A percentile compares a stretch with the other conserved stretches of the same genome.
Conservation (phyloP, 2,113 vertebrate genomes). For the Tragelaphus scriptus region DNA sequence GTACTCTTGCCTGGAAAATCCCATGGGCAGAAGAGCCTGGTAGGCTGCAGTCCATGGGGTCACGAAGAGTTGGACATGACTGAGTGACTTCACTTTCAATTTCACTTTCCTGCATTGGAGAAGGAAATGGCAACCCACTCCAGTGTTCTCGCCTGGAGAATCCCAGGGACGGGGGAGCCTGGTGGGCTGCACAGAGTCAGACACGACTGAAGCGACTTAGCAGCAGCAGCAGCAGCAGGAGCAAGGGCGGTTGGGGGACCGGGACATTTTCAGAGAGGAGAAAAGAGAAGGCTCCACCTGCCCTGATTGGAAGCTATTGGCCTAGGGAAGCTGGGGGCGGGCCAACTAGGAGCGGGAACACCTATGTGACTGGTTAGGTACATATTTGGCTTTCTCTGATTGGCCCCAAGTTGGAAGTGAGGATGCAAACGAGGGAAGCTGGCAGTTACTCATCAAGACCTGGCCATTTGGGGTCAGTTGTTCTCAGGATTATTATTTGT, state of each 20-base stretch:
- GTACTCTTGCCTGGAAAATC: too few relatives aligned
- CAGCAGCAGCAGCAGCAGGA: neutral
- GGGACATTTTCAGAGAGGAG: fast-evolving
- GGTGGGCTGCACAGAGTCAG: too few relatives aligned
- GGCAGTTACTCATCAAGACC: neutral
- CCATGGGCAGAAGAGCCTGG: too few relatives aligned
- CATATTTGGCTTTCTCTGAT: neutral
- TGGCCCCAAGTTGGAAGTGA: neutral
- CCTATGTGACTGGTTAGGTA: neutral
- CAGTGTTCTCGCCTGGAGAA: too few relatives aligned
- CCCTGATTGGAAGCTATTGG: neutral
- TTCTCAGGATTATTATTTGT: fast-evolving
- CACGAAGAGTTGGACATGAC: fast-evolving
- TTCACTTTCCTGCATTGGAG: too few relatives aligned
- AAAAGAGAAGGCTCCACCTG: fast-evolving
- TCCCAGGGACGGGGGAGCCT: too few relatives aligned
- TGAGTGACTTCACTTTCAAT: too few relatives aligned
- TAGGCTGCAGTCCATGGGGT: too few relatives aligned
- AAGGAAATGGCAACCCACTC: too few relatives aligned
- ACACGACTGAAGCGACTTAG: too few relatives aligned
- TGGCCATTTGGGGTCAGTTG: neutral
- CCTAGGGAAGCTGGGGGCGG: fast-evolving
- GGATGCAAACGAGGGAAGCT: neutral
- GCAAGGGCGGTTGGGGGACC: fast-evolving
- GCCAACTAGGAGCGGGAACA: neutral